Evolutionary conservation across 2,797 vertebrate species (phyloP), one percentile per base, ranked within the genome.

Genomic region (Myiothlypis coronata): DNA sequence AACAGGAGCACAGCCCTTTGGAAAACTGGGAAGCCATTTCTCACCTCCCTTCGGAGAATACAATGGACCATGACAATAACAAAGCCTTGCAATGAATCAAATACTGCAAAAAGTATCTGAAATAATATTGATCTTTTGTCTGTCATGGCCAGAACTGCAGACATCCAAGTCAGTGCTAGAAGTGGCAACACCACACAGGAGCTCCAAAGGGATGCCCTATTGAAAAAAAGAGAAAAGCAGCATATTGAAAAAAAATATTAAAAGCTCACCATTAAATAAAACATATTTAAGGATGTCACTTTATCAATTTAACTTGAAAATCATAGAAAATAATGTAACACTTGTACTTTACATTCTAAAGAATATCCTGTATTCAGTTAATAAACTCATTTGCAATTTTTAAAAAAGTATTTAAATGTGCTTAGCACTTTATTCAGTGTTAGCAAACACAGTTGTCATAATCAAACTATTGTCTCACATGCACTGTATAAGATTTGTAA

Each of bases 31-130:
- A 96, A 94, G 41, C 23, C 77, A 82, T 95, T 95, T 43, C 97
- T 96, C 97, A 99, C 99, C 99, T 99, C 99, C 98, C 98, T 98
- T 96, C 99, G 98, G 86, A 99, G 98, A 98, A 99, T 98, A 96
- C 99, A 99, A 98, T 99, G 99, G 95, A 99, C 99, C 99, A 99
- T 99, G 97, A 99, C 99, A 90, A 99, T 99, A 97, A 99, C 99
- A 96, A 99, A 99, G 92, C 99, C 99, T 98, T 99, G 99, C 95
- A 99, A 98, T 28, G 99, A 99, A 98, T 99, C 99, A 97, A 99
- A 99, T 93, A 99, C 99, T 3, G 99, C 99, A 72, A 99, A 99
- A 93, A 99, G 99, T 97, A 99, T 99, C 97, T 99, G 99, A 98
- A 99, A 99, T 95, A 99, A 98, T 97, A 99, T 99, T 94, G 99